Conservation (phyloP, 2,888 invertebrate genomes). For the Ornithoptera priamus region DNA sequence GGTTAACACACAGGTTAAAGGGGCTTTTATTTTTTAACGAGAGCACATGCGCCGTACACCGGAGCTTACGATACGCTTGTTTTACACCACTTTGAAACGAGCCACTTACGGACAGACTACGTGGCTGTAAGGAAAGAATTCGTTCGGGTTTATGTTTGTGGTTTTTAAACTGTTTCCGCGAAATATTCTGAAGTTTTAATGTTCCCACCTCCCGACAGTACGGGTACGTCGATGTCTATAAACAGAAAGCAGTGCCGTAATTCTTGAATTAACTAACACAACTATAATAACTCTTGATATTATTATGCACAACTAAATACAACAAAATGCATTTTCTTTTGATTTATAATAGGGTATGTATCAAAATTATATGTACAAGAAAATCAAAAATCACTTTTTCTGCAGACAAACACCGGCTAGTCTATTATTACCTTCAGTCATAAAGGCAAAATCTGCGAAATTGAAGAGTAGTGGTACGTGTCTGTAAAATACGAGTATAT, state of each 20-base stretch:
- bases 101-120: slow-evolving; percentile 63
- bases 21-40: slow-evolving; percentile 57
- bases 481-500: neutral
- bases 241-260: slow-evolving; percentile 19
- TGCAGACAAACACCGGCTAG: no score
- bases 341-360: neutral
- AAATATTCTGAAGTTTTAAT: slow-evolving; percentile 77
- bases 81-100: slow-evolving; percentile 78
- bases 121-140: slow-evolving; percentile 60
- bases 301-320: neutral
- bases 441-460: no score
- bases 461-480: neutral
- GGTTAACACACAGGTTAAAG: slow-evolving; percentile 35
- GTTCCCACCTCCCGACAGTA: slow-evolving; percentile 2
- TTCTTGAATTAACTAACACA: slow-evolving; percentile 21
- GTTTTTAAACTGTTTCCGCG: slow-evolving; percentile 55
- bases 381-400: neutral
- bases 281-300: slow-evolving; percentile 13
- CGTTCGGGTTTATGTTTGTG: slow-evolving; percentile 68
- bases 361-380: neutral
- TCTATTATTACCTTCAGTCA: no score
- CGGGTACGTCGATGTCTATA: slow-evolving; percentile 14
- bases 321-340: neutral
- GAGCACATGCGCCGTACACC: slow-evolving; percentile 45
- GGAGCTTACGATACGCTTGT: slow-evolving; percentile 61